Evolutionary conservation across 2,797 vertebrate species (phyloP).

Genomic region (Chanos chanos): DNA sequence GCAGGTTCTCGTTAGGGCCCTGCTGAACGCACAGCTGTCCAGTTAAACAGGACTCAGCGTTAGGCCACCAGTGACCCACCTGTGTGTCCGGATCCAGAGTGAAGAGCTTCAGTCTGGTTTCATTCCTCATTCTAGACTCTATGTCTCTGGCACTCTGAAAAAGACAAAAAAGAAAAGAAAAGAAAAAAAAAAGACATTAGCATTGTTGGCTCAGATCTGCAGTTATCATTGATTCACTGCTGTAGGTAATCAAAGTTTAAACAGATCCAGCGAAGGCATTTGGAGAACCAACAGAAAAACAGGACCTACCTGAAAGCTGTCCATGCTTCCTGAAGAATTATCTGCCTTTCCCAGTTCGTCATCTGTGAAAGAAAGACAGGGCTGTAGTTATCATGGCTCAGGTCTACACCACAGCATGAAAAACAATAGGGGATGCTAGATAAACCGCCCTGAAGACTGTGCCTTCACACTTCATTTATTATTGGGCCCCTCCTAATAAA

Average conservation of each 20-base stretch:
- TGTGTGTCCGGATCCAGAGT: constrained; percentile 94
- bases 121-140: constrained; percentile 88
- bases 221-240: no score
- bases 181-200: not conserved
- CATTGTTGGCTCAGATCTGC: no score
- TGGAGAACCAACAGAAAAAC: no score
- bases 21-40: constrained; percentile 13
- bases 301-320: constrained; percentile 85
- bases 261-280: no score
- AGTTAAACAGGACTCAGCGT: not conserved
- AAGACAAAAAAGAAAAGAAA: constrained; percentile 35
- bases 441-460: not conserved
- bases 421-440: not conserved
- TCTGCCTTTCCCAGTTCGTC: constrained; percentile 92
- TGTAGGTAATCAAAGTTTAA: no score
- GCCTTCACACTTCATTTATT: not conserved
- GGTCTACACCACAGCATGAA: constrained; percentile 24
- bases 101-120: constrained; percentile 92
- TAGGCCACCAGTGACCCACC: constrained; percentile 71
- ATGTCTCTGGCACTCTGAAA: constrained; percentile 88
- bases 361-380: constrained; percentile 67
- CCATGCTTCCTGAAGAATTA: constrained; percentile 86
- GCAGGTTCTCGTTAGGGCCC: no score
- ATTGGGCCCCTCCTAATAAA: constrained; percentile 1
- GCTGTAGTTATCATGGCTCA: not conserved